Evolutionary conservation across 2,797 vertebrate genomes (phyloP).

Genomic region (Pseudochirops corinnae): DNA sequence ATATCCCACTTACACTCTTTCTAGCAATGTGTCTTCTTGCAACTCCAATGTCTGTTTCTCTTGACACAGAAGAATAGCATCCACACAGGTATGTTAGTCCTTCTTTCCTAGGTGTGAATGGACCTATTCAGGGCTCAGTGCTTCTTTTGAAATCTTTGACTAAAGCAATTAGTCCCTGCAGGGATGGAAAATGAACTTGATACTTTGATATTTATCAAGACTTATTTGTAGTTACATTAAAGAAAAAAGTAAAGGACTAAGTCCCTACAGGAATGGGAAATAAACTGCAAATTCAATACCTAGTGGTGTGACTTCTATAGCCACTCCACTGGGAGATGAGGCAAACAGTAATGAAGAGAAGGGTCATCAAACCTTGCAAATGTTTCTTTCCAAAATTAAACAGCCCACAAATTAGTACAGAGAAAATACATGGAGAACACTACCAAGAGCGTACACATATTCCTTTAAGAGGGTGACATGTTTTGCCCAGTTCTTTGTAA

Average conservation of each 20-base stretch:
- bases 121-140: not conserved
- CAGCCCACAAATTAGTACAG: not conserved
- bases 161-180: not conserved
- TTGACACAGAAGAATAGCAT: not conserved
- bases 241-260: not conserved
- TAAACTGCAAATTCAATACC: not conserved
- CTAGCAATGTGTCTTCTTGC: not conserved
- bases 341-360: not conserved
- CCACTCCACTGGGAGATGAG: not conserved
- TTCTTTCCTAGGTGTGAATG: not conserved
- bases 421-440: not conserved
- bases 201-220: constrained; percentile 3
- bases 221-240: not conserved
- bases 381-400: not conserved
- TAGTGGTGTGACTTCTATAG: not conserved
- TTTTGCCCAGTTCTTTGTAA: constrained; percentile 46
- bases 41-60: not conserved
- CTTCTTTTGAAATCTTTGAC: not conserved
- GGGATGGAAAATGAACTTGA: not conserved
- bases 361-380: not conserved
- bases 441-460: not conserved
- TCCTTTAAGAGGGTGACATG: constrained; percentile 11
- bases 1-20: not conserved
- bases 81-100: not conserved
- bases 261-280: not conserved